Evolutionary conservation across 2,113 vertebrate genomes (phyloP).

Genomic region (Prunella himalayana): DNA sequence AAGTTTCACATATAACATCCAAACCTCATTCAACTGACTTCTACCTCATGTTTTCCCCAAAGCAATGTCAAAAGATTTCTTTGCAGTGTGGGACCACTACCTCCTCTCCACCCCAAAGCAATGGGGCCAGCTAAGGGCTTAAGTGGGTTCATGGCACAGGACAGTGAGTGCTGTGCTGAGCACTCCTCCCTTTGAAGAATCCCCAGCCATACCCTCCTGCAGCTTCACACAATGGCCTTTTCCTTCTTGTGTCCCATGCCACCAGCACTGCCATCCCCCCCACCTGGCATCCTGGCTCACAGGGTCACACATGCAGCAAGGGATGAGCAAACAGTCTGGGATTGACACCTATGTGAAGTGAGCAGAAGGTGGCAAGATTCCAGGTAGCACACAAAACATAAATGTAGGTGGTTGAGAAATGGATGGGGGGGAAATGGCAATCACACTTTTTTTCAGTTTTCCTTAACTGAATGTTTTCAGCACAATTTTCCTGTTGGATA

Average conservation of each 20-base stretch:
- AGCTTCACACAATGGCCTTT: background rate
- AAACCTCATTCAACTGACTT: background rate
- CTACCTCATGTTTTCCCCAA: background rate
- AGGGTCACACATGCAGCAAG: background rate
- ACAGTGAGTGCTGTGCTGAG: background rate
- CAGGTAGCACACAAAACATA: background rate
- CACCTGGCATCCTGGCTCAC: background rate
- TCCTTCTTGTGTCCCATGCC: background rate
- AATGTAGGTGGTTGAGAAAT: background rate
- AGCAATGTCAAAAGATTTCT: background rate
- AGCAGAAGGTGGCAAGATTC: background rate
- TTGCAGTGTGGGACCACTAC: background rate
- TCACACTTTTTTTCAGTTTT: background rate
- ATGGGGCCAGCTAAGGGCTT: background rate
- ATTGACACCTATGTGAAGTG: background rate
- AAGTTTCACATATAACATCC: accelerated
- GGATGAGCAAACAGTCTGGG: background rate
- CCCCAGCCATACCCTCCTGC: background rate
- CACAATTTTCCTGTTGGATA: background rate
- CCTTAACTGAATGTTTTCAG: background rate
- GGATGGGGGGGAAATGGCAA: background rate
- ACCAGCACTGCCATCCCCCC: background rate
- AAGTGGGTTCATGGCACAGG: background rate
- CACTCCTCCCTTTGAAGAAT: background rate
- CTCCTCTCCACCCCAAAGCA: background rate